Evolutionary conservation across 1,140 invertebrate species (phyloP), one percentile per base, ranked within the genome.

Genomic region (Saccostrea glomerata): DNA sequence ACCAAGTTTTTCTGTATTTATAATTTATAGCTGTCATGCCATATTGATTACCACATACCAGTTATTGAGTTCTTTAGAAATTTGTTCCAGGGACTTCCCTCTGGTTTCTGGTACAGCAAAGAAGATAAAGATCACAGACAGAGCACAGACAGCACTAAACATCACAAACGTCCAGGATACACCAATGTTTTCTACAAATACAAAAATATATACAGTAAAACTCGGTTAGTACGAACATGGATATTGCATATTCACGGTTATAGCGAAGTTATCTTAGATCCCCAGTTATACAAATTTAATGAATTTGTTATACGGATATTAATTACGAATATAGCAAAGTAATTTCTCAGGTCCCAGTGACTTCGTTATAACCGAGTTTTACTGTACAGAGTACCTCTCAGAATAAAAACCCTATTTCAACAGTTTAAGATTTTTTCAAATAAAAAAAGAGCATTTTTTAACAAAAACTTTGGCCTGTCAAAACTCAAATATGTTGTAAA

Each of bases 91-190:
- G 25, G 88, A 92, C 25, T 90, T 87, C n/a, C 90, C 90, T 73
- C 92, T 92, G 0, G 92, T 93, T 86, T 93, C 92, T 36, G 92
- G 92, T 17, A 93, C 89, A 86, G 86, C 87, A 9, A 83, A 82
- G 58, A 90, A 92, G 13, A 93, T 91, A 82, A 92, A 93, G 47
- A 91, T 58, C 3, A 91, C 89, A 58, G 91, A 90, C 15, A 92
- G 13, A 13, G 77, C 60, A 85, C 92, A 92, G 11, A 92, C 87
- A 1, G 87, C 25, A 82, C 90, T 89, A 86, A 92, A 93, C 13
- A 92, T 30, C n/a, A 92, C 85, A 86, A 93, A 93, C 15, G 92
- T 92, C 82, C 90, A 86, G 15, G 91, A 90, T 6, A 92, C 90
- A 85, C 92, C 91, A 54, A 92, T 40, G 23, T 60, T 30, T 86